Evolutionary conservation across 2,113 vertebrate species (phyloP).

Genomic region (Ochotona princeps): DNA sequence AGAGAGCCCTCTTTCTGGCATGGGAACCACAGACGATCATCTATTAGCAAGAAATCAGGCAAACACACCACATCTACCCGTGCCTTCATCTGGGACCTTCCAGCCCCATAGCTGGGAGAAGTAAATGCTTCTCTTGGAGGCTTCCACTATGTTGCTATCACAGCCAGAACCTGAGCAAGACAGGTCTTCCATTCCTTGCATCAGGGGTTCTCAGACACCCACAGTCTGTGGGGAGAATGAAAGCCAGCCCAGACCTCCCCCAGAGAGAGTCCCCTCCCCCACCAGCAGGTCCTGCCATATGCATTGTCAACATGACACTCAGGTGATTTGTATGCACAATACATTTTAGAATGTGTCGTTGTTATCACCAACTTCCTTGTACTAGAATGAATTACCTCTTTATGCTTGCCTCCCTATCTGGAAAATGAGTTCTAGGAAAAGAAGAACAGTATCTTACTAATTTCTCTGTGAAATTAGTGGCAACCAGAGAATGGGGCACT

Average conservation of each 20-base stretch:
- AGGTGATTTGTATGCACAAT: neutral
- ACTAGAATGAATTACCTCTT: conserved; percentile 45
- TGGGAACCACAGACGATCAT: neutral
- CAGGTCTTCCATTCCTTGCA: neutral
- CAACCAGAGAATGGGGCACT: neutral
- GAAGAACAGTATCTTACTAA: conserved; percentile 17
- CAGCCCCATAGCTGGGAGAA: neutral
- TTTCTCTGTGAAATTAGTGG: neutral
- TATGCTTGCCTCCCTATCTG: conserved; percentile 28
- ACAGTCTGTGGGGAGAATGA: neutral
- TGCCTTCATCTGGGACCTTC: neutral
- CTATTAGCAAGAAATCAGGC: neutral
- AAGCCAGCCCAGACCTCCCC: neutral
- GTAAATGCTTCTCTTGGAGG: no score
- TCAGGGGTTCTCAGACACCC: neutral
- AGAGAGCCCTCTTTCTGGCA: neutral
- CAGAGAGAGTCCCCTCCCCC: neutral
- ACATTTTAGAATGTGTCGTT: conserved; percentile 26
- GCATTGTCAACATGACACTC: neutral
- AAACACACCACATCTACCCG: neutral
- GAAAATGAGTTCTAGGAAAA: conserved; percentile 47
- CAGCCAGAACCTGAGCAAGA: no score
- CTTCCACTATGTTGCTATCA: neutral
- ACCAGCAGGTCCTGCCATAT: neutral
- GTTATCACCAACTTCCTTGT: conserved; percentile 1